Evolutionary conservation across 2,797 vertebrate genomes (phyloP).

Genomic region (Sebastes diploproa): DNA sequence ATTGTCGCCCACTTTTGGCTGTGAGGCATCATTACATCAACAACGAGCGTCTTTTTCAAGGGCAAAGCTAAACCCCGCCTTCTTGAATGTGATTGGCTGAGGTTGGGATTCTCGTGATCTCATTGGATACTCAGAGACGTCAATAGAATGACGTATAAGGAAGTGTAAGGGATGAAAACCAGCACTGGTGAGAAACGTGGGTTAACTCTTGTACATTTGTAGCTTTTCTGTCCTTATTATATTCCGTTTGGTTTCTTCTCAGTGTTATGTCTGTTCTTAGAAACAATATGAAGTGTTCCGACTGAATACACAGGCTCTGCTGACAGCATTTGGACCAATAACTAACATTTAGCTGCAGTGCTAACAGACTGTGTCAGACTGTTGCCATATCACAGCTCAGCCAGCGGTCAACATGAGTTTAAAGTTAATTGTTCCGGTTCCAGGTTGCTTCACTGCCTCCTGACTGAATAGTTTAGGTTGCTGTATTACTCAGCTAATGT

Average conservation of each 20-base stretch:
- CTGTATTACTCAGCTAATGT: neutral
- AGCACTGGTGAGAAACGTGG: conserved; percentile 71
- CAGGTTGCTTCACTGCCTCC: neutral
- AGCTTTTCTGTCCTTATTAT: neutral
- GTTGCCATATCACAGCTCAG: neutral
- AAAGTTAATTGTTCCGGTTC: neutral
- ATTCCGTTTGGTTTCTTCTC: neutral
- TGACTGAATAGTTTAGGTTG: neutral
- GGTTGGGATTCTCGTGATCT: neutral
- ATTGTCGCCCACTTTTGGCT: conserved; percentile 47
- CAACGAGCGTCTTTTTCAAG: conserved; percentile 48
- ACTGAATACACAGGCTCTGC: neutral
- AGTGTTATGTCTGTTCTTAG: fast-evolving
- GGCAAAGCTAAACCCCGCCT: conserved; percentile 52
- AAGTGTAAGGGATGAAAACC: conserved; percentile 4
- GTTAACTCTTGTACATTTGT: conserved; percentile 30
- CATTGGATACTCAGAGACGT: conserved; percentile 51
- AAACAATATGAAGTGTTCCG: neutral
- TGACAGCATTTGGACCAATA: neutral
- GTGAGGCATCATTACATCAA: conserved; percentile 33
- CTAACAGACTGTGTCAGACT: conserved; percentile 28
- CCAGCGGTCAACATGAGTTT: neutral
- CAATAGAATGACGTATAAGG: conserved; percentile 49
- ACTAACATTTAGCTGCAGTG: conserved; percentile 55
- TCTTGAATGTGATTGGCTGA: conserved; percentile 56